Conservation (phyloP, 1,140 invertebrate species). For the Drosophila paulistorum region DNA sequence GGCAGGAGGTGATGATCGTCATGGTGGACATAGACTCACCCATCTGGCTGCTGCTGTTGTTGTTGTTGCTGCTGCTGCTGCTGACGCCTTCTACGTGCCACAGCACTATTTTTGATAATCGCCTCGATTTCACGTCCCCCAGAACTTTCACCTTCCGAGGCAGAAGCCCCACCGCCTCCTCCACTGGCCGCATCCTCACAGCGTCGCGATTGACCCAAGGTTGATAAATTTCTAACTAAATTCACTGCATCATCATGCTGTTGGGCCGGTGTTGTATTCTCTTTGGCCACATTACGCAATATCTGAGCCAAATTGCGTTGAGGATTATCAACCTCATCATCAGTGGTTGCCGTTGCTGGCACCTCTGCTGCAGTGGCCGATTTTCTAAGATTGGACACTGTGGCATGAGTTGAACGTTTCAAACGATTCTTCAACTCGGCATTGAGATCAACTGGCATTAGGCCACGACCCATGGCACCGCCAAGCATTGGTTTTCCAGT, state of each 20-base stretch:
- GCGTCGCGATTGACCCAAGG: conserved; percentile 57
- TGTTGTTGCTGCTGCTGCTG: conserved; percentile 50
- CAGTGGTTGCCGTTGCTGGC: conserved; percentile 27
- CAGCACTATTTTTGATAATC: conserved; percentile 84
- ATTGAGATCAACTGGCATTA: conserved; percentile 80
- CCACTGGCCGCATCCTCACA: conserved; percentile 28
- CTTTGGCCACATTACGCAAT: conserved; percentile 67
- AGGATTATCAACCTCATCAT: conserved; percentile 60
- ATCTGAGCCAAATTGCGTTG: conserved; percentile 70
- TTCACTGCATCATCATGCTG: conserved; percentile 76
- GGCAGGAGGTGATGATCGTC: conserved; percentile 25
- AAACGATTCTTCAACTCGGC: conserved; percentile 79
- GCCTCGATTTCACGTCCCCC: conserved; percentile 85
- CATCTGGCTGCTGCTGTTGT: conserved; percentile 58
- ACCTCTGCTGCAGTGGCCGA: conserved; percentile 67
- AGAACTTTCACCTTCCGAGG: conserved; percentile 85
- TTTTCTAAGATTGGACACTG: conserved; percentile 76
- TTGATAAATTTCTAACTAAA: conserved; percentile 72
- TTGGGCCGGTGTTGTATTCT: conserved; percentile 52
- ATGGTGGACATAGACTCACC: conserved; percentile 60
- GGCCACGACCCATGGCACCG: conserved; percentile 55
- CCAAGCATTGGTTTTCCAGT: conserved; percentile 71
- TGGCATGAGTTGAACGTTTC: conserved; percentile 75
- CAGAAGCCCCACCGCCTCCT: conserved; percentile 61
- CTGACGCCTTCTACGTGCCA: conserved; percentile 79